Base-by-base conservation (phyloP, 1,140 invertebrate species). In the Oreohelix idahoensis region DNA sequence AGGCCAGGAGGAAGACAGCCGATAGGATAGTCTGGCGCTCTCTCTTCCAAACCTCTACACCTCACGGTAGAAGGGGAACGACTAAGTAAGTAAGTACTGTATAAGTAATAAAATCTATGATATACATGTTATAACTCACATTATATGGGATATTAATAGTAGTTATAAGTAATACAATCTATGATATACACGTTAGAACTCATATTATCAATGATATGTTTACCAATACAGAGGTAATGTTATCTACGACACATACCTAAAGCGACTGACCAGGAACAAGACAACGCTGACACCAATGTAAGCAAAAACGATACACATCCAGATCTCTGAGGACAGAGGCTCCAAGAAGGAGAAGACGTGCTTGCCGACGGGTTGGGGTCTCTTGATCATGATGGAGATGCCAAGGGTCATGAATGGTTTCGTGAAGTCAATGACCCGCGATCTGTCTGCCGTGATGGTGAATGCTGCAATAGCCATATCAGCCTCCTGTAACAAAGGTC, bases 291-390 rank as follows among this genome's bases (percentile, higher is more conserved):
- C 98, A 1, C 98, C 98, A 38, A 92, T 91, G 87, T 92, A 92
- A 45, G 92, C 92, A 79, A 92, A 92, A 83, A 99, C 95, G 83
- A 99, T 97, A 93, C 98, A 99, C 93, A 95, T 97, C 98, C 98
- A 99, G 91, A 99, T 99, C 93, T 99, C 98, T 89, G 97, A 97
- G 75, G 97, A 98, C 58, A 99, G 94, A 29, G 98, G 98, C 92
- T 97, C 97, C 91, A 99, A 95, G 93, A 99, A 99, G 88, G 97
- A 98, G 93, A 99, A 99, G 11, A 98, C 97, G 36, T 96, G 96
- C 26, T 94, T 91, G 89, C 96, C 96, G 91, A 97, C 96, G 92
- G 98, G 98, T 82, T 97, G 95, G 17, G 97, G 97, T 91, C 98
- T 98, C 93, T 98, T 99, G 89, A 98, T 98, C 96, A 98, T 98